Conservation (phyloP, 2,113 vertebrate genomes). For the Stegastes partitus region DNA sequence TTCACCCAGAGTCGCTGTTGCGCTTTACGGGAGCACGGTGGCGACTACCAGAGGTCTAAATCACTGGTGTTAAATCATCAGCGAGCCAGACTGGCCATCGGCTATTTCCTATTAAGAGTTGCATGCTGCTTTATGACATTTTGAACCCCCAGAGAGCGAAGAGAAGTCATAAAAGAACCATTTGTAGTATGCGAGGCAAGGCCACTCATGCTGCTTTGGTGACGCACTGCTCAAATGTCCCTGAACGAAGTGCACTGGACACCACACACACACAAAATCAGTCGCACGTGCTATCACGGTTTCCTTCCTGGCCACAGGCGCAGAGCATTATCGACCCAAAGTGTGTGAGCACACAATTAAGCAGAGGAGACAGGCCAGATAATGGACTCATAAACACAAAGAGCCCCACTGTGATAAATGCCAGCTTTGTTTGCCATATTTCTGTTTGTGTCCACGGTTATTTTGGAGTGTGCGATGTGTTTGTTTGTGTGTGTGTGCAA, state of each 20-base stretch:
- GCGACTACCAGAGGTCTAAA: slow-evolving; percentile 37
- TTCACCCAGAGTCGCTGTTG: slow-evolving; percentile 44
- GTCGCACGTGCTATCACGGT: slow-evolving; percentile 21
- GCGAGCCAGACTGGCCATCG: slow-evolving; percentile 45
- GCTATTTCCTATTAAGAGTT: slow-evolving; percentile 63
- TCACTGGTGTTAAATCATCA: slow-evolving; percentile 61
- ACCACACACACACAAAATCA: slow-evolving; percentile 29
- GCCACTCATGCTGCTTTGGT: slow-evolving; percentile 70
- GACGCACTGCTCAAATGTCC: slow-evolving; percentile 70
- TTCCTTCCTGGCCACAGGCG: slow-evolving; percentile 50
- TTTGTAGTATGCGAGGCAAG: slow-evolving; percentile 71
- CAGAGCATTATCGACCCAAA: slow-evolving; percentile 74
- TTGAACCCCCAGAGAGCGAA: slow-evolving; percentile 55
- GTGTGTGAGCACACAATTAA: slow-evolving; percentile 80
- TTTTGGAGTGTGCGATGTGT: slow-evolving; percentile 18
- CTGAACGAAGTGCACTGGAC: slow-evolving; percentile 55
- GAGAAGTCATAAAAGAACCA: slow-evolving; percentile 71
- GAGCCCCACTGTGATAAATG: slow-evolving; percentile 65
- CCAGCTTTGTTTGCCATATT: slow-evolving; percentile 56
- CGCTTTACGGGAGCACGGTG: slow-evolving; percentile 45
- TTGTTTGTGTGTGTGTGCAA: slow-evolving; percentile 6
- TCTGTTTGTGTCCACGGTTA: slow-evolving; percentile 49
- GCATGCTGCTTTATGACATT: slow-evolving; percentile 69
- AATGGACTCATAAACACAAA: slow-evolving; percentile 82
- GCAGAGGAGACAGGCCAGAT: slow-evolving; percentile 68